Evolutionary conservation across 2,113 vertebrate genomes (phyloP).

Genomic region (Chionodraco myersi): DNA sequence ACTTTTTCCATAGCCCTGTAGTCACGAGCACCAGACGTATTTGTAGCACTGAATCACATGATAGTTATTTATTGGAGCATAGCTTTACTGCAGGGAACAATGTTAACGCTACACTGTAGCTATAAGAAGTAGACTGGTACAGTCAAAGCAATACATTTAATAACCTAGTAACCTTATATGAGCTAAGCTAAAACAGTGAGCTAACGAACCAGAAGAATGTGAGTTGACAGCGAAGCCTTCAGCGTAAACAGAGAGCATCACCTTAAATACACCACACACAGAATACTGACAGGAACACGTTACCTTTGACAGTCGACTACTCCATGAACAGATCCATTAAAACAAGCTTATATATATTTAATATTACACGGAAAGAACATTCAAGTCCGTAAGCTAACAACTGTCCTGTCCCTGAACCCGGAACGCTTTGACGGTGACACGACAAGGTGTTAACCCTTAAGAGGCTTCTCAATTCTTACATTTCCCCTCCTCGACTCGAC

Average conservation of each 20-base stretch:
- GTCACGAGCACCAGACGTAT: neutral
- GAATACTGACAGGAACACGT: neutral
- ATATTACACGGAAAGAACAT: neutral
- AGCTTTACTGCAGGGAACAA: too few species aligned
- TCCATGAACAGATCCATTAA: neutral
- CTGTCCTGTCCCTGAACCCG: neutral
- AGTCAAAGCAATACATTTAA: neutral
- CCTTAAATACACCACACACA: neutral
- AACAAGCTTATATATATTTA: neutral
- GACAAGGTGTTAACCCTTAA: neutral
- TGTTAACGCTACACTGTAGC: neutral
- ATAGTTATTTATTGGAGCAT: neutral
- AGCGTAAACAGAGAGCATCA: neutral
- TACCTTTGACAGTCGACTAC: conserved; percentile 5
- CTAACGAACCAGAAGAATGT: neutral
- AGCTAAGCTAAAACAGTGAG: neutral
- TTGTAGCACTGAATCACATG: neutral
- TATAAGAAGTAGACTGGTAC: neutral
- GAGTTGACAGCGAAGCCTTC: neutral
- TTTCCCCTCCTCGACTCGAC: too few species aligned
- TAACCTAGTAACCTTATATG: neutral
- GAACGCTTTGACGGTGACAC: conserved; percentile 21
- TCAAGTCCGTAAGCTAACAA: neutral
- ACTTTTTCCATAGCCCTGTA: neutral
- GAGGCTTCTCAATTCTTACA: too few species aligned